Base-by-base conservation (phyloP, 2,888 invertebrate species). In the Oscheius onirici region DNA sequence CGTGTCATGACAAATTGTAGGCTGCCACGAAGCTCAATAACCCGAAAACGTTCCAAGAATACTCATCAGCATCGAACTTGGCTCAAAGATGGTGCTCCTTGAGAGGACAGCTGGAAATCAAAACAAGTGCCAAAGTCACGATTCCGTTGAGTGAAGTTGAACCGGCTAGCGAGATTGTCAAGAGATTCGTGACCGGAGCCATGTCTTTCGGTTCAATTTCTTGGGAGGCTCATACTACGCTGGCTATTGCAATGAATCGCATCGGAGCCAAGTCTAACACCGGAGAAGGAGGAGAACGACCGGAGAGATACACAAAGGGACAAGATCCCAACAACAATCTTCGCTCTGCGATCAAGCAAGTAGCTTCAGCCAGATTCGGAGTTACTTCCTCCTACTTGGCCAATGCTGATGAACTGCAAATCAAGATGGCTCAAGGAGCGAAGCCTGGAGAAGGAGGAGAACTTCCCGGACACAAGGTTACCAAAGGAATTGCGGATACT, bases 401-500 rank as follows among this genome's bases (percentile, higher is more conserved):
- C 10, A 95, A 97, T 89, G 94, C 97, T 0, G 97, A 99, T 89
- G 97, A 99, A 89, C 89, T 99, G 80, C 99, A 99, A 90, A 99
- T 99, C 88, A 99, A 99, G 90, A 99, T 99, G 97, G 97, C 99
- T 8, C 95, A 99, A 73, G 87, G 97, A 1, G 97, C 99, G 69
- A 99, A 99, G 88, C 97, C 99, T 0, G 99, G 99, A 0, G 97
- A 99, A 90, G 97, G 97, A 24, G 97, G 97, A 1, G 97, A 99
- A 89, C 89, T 99, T 70, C 97, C 97, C 0, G 97, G 92, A 1
- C 91, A 92, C 86, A 92, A 92, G 89, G 92, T 97, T 34, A 94
- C 96, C 0, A 92, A 93, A 82, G 95, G 95, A 80, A 99, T 99
- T 85, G 99, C 97, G 0, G 91, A 92, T 84, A 96, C 96, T 0